Percentiles rank a stretch among this genome's conserved stretches.
Evolutionary conservation across 2,113 vertebrate genomes (phyloP).

Genomic region (Trichomycterus rosablanca): DNA sequence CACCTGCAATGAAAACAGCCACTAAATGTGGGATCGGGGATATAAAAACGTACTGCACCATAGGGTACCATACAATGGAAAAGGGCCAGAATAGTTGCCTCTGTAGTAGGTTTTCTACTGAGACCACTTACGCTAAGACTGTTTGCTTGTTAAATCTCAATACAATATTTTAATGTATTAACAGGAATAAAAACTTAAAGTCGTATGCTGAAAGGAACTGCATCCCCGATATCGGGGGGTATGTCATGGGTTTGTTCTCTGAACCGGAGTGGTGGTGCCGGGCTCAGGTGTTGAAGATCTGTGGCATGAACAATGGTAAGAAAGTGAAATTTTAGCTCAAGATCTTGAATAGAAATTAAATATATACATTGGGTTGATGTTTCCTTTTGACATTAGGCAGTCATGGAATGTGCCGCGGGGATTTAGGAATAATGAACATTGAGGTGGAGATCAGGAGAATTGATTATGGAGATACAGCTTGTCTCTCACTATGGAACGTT

Average conservation of each 20-base stretch:
- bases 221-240: slow-evolving; percentile 63
- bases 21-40: too few species aligned
- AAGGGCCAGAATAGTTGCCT: too few species aligned
- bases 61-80: too few species aligned
- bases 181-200: slow-evolving; percentile 46
- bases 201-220: slow-evolving; percentile 58
- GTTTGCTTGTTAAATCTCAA: too few species aligned
- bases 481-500: slow-evolving; percentile 55
- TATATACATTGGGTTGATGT: too few species aligned
- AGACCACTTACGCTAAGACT: too few species aligned
- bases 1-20: too few species aligned
- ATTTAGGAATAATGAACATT: slow-evolving; percentile 39
- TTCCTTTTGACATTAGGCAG: slow-evolving; percentile 6
- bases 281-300: slow-evolving; percentile 63
- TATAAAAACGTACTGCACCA: too few species aligned
- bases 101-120: too few species aligned
- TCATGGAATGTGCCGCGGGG: background rate
- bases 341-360: too few species aligned
- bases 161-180: too few species aligned
- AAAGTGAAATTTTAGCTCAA: too few species aligned
- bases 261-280: slow-evolving; percentile 62
- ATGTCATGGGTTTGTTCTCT: slow-evolving; percentile 59
- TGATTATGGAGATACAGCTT: slow-evolving; percentile 60
- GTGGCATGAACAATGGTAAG: slow-evolving; percentile 60
- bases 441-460: slow-evolving; percentile 61